Conservation (phyloP, 2,113 vertebrate species). For the Plecotus auritus region DNA sequence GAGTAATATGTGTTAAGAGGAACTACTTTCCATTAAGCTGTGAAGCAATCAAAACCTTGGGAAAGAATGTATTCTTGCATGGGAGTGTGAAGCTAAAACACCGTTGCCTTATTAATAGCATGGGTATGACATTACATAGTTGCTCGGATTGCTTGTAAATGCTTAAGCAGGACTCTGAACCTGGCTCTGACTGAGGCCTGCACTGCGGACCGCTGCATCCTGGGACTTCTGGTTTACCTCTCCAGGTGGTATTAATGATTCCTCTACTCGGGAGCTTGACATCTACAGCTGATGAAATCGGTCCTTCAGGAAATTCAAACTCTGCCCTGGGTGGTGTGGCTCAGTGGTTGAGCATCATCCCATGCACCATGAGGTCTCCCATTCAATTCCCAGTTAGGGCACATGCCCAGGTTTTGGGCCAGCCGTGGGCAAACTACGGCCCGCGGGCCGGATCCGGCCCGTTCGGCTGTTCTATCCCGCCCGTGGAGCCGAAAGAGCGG, state of each 20-base stretch:
- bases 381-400: neutral
- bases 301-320: neutral
- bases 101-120: neutral
- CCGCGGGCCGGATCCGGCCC: too few species aligned
- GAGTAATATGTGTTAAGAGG: neutral
- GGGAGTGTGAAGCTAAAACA: neutral
- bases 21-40: neutral
- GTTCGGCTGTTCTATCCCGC: too few species aligned
- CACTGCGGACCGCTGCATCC: too few species aligned
- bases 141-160: neutral
- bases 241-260: neutral
- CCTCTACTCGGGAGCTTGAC: neutral
- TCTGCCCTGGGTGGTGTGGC: neutral
- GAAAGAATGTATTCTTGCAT: neutral
- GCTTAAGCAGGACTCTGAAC: neutral
- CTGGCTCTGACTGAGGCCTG: neutral
- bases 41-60: constrained; percentile 7
- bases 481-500: too few species aligned
- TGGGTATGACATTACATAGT: neutral
- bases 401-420: neutral
- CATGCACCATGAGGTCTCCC: neutral
- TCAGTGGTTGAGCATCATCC: neutral
- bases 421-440: too few species aligned
- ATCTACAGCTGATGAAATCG: neutral
- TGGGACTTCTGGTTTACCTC: neutral